A percentile compares a stretch with the other conserved stretches of the same genome.
Conservation (phyloP, 2,113 vertebrate species). For the Eublepharis macularius region DNA sequence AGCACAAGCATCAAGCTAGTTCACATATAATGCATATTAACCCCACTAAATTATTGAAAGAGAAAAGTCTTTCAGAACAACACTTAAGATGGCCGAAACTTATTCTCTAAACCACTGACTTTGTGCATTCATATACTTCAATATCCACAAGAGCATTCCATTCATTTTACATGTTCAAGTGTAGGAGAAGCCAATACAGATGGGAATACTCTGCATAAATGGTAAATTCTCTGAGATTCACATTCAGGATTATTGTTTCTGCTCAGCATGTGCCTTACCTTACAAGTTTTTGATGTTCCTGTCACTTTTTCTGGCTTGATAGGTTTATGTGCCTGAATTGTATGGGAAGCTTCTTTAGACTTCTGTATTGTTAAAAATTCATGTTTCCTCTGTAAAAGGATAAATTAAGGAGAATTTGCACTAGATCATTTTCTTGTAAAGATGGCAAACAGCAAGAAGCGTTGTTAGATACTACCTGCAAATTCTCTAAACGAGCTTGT, state of each 20-base stretch:
- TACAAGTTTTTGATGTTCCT: conserved; percentile 63
- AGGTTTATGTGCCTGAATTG: conserved; percentile 64
- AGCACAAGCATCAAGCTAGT: no score
- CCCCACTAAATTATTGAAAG: not conserved
- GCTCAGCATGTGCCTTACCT: conserved; percentile 67
- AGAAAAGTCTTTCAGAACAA: not conserved
- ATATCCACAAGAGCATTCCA: not conserved
- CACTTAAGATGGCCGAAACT: not conserved
- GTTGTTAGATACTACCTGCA: conserved; percentile 78
- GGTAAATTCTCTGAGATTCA: not conserved
- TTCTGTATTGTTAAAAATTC: conserved; percentile 73
- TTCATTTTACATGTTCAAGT: not conserved
- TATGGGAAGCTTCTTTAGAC: conserved; percentile 60
- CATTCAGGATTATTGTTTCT: not conserved
- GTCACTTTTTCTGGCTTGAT: conserved; percentile 75
- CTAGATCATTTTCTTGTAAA: conserved; percentile 11
- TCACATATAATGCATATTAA: not conserved
- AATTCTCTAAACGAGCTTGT: conserved; percentile 88
- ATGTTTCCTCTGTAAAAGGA: conserved; percentile 80
- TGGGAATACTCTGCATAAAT: not conserved
- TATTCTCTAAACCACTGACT: not conserved
- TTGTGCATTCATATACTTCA: not conserved
- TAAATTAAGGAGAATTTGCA: conserved; percentile 32
- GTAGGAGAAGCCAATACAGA: not conserved
- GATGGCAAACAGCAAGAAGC: conserved; percentile 3